Evolutionary conservation across 2,888 invertebrate species (phyloP), one percentile per base, ranked within the genome.

Genomic region (Eupithecia abbreviata): DNA sequence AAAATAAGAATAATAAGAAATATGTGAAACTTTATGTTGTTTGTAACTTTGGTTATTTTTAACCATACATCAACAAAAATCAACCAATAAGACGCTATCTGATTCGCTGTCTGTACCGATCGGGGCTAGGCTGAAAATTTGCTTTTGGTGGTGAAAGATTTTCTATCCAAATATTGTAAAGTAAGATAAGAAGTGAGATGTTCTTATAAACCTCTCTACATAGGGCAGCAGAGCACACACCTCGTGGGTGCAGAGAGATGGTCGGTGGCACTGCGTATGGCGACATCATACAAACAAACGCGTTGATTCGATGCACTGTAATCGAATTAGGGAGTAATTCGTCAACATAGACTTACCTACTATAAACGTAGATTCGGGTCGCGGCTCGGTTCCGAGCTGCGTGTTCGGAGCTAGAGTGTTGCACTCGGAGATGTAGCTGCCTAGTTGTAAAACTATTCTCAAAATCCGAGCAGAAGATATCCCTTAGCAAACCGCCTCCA

Each of bases 241-340:
- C 7, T 55, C 4, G 10, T 49, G 55, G 1, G 15, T 15, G 51
- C 51, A 5, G 51, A 55, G 55, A 18, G 55, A 55, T 55, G n/a
- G 55, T 7, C n/a, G 7, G n/a, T 55, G 51, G n/a, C 5, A 6
- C 15, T n/a, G 55, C 55, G 55, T 3, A 1, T 18, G n/a, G 55
- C 51, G 55, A 13, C 62, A 2, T 15, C 51, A n/a, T 49, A 49
- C 55, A 62, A 30, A 62, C 15, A 30, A 41, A 45, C 67, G 75
- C 47, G 74, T 66, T 74, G 65, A 74, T 74, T 43, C 49, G 51
- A 74, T 51, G 66, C 4, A n/a, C n/a, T 72, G 43, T 51, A 66
- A 74, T 70, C 70, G 18, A 71, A 71, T 70, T 68, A 72, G 13
- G 18, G 3, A 18, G 43, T 47, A 72, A 70, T 70, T 65, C 13